Evolutionary conservation across 2,888 invertebrate genomes (phyloP).

Genomic region (Ochropleura leucogaster): DNA sequence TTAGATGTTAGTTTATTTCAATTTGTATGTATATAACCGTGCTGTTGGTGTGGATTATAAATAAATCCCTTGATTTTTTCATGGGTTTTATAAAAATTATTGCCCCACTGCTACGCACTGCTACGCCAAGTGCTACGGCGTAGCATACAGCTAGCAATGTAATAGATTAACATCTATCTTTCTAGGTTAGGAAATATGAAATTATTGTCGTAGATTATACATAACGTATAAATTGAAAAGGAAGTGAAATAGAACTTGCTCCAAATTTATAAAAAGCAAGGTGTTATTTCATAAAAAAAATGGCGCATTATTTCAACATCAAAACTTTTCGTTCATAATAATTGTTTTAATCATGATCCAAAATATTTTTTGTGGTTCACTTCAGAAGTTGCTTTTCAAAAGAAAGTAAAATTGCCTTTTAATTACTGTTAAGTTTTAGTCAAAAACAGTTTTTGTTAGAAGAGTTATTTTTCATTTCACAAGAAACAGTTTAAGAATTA

Average conservation of each 20-base stretch:
- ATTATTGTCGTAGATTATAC: too few relatives aligned
- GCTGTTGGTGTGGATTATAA: too few relatives aligned
- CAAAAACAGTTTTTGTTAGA: neutral
- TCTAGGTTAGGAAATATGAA: neutral
- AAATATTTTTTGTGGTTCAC: neutral
- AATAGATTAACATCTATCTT: neutral
- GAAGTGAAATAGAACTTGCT: too few relatives aligned
- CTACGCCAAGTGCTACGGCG: constrained; percentile 7
- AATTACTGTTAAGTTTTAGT: constrained; percentile 4
- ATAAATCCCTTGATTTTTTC: too few relatives aligned
- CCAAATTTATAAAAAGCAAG: neutral
- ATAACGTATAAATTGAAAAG: too few relatives aligned
- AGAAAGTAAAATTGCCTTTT: constrained; percentile 7
- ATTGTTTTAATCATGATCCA: neutral
- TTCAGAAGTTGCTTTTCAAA: constrained; percentile 10
- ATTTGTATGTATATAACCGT: too few relatives aligned
- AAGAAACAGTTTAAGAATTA: neutral
- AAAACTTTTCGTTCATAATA: neutral
- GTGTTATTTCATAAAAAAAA: too few relatives aligned
- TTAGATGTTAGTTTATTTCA: too few relatives aligned
- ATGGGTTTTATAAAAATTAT: too few relatives aligned
- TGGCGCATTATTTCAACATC: neutral
- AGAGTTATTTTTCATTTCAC: neutral
- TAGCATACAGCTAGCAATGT: neutral
- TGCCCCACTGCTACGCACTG: neutral